Percentiles rank a stretch among this genome's conserved stretches.
phyloP scores from a whole-genome alignment of 2,113 vertebrate species.

The Porphyrio hochstetteri region DNA sequence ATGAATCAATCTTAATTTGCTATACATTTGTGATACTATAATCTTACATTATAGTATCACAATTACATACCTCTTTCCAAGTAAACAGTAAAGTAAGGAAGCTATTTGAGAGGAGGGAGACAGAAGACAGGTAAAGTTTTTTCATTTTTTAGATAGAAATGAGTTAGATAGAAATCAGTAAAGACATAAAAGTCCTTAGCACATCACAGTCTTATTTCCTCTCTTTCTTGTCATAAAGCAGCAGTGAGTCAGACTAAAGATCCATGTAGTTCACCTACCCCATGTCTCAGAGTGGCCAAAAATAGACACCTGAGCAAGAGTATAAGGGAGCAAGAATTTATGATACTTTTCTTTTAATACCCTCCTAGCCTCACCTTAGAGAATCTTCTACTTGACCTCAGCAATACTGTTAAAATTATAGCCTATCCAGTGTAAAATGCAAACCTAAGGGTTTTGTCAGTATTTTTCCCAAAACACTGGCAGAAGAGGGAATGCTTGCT shows the following conservation, averaged over 20 bases:
- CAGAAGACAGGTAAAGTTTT: slow-evolving; percentile 23
- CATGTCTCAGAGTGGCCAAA: not conserved
- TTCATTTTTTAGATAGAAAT: not conserved
- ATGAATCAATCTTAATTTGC: not conserved
- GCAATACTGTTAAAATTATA: not conserved
- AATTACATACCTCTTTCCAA: slow-evolving; percentile 58
- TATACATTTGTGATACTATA: not conserved
- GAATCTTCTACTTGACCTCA: not conserved
- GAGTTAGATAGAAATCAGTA: not conserved
- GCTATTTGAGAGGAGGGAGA: slow-evolving; percentile 45
- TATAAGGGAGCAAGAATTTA: not conserved
- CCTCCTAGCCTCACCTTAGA: not conserved
- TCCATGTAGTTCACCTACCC: not conserved
- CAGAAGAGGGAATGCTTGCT: not conserved
- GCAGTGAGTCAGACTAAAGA: not conserved
- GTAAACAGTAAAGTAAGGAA: slow-evolving; percentile 54
- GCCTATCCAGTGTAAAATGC: not conserved
- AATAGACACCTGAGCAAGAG: not conserved
- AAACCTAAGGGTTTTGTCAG: not conserved
- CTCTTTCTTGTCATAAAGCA: not conserved
- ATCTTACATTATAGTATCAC: too few relatives aligned
- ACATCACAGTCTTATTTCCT: not conserved
- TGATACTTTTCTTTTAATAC: not conserved
- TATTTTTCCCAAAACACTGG: not conserved
- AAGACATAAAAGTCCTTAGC: not conserved